phyloP scores from a whole-genome alignment of 1,140 invertebrate species.

The Drosophila prosaltans region DNA sequence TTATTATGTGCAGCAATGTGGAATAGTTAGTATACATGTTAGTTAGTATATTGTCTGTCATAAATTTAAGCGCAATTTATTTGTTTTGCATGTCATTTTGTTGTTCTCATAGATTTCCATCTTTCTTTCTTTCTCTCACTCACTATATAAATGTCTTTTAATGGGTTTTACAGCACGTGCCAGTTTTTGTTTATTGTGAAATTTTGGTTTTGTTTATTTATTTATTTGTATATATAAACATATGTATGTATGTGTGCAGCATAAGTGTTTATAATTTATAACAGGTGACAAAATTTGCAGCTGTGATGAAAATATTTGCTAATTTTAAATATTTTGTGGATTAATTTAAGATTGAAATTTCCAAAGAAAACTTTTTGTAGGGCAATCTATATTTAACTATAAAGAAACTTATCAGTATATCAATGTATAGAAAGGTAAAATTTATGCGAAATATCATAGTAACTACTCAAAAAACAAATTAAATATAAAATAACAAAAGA shows the following conservation, averaged over 20 bases:
- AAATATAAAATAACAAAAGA: no score
- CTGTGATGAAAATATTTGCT: constrained; percentile 33
- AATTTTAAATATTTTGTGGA: background rate
- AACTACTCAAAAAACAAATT: no score
- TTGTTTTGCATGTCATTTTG: constrained; percentile 76
- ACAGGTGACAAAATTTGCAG: constrained; percentile 36
- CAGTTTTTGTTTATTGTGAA: constrained; percentile 62
- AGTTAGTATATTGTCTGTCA: constrained; percentile 36
- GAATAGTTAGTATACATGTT: background rate
- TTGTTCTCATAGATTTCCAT: constrained; percentile 71
- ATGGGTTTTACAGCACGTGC: constrained; percentile 79
- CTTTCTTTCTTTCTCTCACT: constrained; percentile 48
- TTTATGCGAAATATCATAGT: no score
- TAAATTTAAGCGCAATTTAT: constrained; percentile 75
- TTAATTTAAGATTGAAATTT: no score
- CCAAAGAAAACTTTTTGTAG: no score
- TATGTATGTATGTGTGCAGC: constrained; percentile 31
- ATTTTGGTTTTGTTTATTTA: constrained; percentile 33
- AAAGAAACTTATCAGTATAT: no score
- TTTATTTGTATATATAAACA: constrained; percentile 13
- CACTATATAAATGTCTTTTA: constrained; percentile 58
- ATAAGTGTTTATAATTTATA: constrained; percentile 60
- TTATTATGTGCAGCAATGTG: background rate
- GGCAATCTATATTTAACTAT: no score
- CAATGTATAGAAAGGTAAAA: no score